phyloP scores from a whole-genome alignment of 1,140 invertebrate species.

The Fragariocoptes setiger region DNA sequence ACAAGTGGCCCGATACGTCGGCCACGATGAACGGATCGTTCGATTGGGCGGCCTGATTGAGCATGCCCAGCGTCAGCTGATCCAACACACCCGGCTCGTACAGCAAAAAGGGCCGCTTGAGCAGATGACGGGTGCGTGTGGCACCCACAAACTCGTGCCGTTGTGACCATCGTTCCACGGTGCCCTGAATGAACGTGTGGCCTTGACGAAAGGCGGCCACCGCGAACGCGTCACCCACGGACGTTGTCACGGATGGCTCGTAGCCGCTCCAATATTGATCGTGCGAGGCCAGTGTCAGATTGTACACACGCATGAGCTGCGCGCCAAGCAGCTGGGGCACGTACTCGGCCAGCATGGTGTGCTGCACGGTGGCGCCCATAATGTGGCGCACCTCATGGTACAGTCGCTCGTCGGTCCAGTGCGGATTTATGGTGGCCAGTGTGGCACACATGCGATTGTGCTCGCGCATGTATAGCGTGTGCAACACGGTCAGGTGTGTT shows the following conservation, averaged over 20 bases:
- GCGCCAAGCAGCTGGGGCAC: conserved; percentile 19
- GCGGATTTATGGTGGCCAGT: conserved; percentile 27
- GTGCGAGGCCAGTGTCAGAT: conserved; percentile 6
- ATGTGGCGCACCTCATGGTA: conserved; percentile 22
- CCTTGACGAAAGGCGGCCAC: conserved; percentile 24
- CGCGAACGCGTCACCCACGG: conserved; percentile 10
- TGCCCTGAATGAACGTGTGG: conserved; percentile 33
- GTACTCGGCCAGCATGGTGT: conserved; percentile 20
- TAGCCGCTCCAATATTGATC: conserved; percentile 15
- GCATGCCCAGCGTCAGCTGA: conserved; percentile 48
- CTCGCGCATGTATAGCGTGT: conserved; percentile 21
- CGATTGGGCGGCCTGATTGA: conserved; percentile 50
- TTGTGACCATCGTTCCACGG: neutral
- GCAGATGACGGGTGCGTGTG: conserved; percentile 42
- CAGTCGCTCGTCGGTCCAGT: conserved; percentile 21
- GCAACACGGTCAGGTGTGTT: conserved; percentile 17
- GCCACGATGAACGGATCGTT: conserved; percentile 63
- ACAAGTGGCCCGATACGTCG: conserved; percentile 41
- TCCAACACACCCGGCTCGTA: conserved; percentile 31
- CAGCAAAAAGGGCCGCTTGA: conserved; percentile 73
- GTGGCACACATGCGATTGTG: conserved; percentile 33
- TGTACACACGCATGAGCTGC: conserved; percentile 9
- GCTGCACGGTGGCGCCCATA: conserved; percentile 19
- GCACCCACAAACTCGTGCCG: neutral
- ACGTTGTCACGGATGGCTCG: conserved; percentile 13